Evolutionary conservation across 2,888 invertebrate species (phyloP).

Genomic region (Crepidodera aurea): DNA sequence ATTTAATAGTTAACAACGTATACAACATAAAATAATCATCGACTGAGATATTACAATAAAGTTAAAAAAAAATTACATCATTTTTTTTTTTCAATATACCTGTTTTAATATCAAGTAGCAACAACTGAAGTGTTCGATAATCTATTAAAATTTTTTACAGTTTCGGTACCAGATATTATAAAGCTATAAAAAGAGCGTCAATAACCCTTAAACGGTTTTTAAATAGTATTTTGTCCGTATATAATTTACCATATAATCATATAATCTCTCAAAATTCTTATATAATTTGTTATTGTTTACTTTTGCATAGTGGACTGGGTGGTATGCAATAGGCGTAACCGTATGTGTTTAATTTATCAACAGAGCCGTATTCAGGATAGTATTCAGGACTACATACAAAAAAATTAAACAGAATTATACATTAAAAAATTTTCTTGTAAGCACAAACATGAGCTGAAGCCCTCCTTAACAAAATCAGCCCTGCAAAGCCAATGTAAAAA

Average conservation of each 20-base stretch:
- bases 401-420: too few relatives aligned
- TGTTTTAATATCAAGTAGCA: background rate
- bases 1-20: too few relatives aligned
- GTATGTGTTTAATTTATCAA: background rate
- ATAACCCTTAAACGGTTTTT: constrained; percentile 16
- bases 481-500: too few relatives aligned
- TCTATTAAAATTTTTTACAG: constrained; percentile 11
- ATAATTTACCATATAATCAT: background rate
- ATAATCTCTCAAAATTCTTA: background rate
- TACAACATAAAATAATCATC: too few relatives aligned
- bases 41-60: too few relatives aligned
- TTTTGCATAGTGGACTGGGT: background rate
- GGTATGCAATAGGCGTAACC: background rate
- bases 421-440: too few relatives aligned
- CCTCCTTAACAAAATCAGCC: too few relatives aligned
- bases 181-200: constrained; percentile 24
- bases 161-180: constrained; percentile 19
- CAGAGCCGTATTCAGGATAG: background rate
- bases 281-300: constrained; percentile 10
- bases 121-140: background rate
- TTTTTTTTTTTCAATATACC: too few relatives aligned
- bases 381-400: too few relatives aligned
- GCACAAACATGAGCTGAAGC: too few relatives aligned
- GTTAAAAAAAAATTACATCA: too few relatives aligned
- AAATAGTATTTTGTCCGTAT: background rate